Conservation (phyloP, 2,113 vertebrate genomes). For the Nematolebias whitei region DNA sequence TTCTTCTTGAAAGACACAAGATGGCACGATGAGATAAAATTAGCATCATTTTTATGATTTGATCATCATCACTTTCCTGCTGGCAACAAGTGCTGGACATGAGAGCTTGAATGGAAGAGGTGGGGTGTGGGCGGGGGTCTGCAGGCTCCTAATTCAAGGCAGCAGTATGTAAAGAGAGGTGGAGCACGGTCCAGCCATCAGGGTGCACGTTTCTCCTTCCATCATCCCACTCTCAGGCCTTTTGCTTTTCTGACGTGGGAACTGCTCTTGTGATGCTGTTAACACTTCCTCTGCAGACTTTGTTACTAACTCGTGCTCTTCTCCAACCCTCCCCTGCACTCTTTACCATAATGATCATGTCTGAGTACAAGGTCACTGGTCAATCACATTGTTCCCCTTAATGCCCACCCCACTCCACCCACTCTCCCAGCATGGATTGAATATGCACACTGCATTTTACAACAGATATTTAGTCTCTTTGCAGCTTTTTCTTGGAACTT, state of each 20-base stretch:
- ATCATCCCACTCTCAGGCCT: conserved; percentile 67
- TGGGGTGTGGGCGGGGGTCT: conserved; percentile 20
- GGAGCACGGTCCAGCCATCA: conserved; percentile 43
- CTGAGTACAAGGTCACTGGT: conserved; percentile 72
- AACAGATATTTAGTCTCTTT: conserved; percentile 63
- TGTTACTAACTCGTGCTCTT: conserved; percentile 79
- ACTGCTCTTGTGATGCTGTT: conserved; percentile 79
- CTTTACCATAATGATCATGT: conserved; percentile 68
- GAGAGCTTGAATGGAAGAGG: conserved; percentile 33
- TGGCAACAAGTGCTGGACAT: conserved; percentile 52
- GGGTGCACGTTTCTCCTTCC: conserved; percentile 61
- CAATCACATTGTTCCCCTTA: conserved; percentile 63
- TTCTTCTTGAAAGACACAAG: conserved; percentile 66
- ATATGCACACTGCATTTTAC: conserved; percentile 63
- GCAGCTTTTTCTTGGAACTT: conserved; percentile 56
- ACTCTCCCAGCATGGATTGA: conserved; percentile 27
- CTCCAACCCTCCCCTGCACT: conserved; percentile 77
- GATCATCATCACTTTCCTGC: not conserved
- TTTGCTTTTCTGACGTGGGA: conserved; percentile 73
- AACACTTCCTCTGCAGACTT: conserved; percentile 79
- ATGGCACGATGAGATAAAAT: conserved; percentile 68
- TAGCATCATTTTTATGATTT: not conserved
- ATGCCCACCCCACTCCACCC: not conserved
- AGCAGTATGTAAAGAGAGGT: conserved; percentile 51
- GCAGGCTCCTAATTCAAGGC: conserved; percentile 46